Evolutionary conservation across 2,113 vertebrate genomes (phyloP).

Genomic region (Dinomys branickii): DNA sequence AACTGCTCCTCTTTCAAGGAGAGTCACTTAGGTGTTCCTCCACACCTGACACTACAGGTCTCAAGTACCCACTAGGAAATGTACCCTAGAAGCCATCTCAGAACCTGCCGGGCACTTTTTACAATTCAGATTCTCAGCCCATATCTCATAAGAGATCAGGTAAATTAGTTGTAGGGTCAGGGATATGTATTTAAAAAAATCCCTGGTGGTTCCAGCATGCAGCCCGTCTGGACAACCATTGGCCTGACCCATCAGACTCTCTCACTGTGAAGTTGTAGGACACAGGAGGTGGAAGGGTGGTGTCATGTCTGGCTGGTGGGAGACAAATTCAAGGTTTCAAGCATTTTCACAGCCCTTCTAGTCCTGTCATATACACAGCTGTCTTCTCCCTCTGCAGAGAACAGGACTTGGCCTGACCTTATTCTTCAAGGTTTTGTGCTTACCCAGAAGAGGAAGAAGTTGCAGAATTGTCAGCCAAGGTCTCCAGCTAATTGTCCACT

Average conservation of each 20-base stretch:
- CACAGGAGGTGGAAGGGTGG: background rate
- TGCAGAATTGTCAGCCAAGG: background rate
- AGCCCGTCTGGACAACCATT: background rate
- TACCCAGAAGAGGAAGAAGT: background rate
- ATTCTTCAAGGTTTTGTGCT: background rate
- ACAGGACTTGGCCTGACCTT: background rate
- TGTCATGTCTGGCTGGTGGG: background rate
- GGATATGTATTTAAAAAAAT: background rate
- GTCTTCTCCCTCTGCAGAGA: background rate
- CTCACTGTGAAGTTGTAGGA: background rate
- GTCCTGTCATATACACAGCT: background rate
- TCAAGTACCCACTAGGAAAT: background rate
- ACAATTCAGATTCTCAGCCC: background rate
- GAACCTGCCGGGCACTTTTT: background rate
- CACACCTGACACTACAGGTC: background rate
- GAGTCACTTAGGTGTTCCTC: too few species aligned
- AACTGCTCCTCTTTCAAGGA: too few species aligned
- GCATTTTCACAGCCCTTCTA: background rate
- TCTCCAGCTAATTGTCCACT: background rate
- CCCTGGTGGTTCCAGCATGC: background rate
- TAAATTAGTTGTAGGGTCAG: background rate
- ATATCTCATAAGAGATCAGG: background rate
- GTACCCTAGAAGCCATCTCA: background rate
- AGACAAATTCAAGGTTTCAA: background rate
- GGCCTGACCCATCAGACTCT: background rate